Conservation (phyloP, 2,113 vertebrate species). For the Bettongia penicillata region DNA sequence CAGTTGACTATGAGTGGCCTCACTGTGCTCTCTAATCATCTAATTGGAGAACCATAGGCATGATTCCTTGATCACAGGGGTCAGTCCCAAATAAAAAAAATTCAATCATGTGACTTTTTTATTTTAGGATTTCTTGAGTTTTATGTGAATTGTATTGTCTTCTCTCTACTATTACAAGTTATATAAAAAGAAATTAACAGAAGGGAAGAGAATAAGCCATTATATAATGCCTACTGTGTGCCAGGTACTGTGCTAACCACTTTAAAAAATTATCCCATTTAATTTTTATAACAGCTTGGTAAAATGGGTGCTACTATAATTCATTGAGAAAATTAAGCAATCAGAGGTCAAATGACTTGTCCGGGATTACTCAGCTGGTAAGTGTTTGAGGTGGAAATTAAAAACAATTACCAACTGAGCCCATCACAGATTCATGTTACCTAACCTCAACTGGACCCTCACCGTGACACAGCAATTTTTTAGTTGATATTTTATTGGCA, state of each 20-base stretch:
- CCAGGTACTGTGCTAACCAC: background rate
- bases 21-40: background rate
- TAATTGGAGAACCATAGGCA: background rate
- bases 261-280: background rate
- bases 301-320: background rate
- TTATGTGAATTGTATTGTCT: background rate
- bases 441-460: too few relatives aligned
- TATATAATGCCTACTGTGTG: background rate
- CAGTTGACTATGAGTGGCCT: background rate
- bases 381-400: background rate
- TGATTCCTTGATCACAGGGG: conserved; percentile 12
- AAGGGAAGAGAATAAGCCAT: background rate
- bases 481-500: too few relatives aligned
- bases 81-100: conserved; percentile 28
- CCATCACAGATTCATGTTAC: too few relatives aligned
- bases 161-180: background rate
- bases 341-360: background rate
- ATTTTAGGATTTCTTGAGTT: background rate
- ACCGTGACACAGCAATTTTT: too few relatives aligned
- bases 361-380: background rate
- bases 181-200: background rate
- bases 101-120: background rate
- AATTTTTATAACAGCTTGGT: background rate
- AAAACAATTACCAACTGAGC: too few relatives aligned
- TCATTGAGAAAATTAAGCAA: background rate